These are phyloP conservation scores for Kryptopterus vitreolus DNA, from an alignment of 2,797 vertebrate species.

Conservation along the genomic window DNA sequence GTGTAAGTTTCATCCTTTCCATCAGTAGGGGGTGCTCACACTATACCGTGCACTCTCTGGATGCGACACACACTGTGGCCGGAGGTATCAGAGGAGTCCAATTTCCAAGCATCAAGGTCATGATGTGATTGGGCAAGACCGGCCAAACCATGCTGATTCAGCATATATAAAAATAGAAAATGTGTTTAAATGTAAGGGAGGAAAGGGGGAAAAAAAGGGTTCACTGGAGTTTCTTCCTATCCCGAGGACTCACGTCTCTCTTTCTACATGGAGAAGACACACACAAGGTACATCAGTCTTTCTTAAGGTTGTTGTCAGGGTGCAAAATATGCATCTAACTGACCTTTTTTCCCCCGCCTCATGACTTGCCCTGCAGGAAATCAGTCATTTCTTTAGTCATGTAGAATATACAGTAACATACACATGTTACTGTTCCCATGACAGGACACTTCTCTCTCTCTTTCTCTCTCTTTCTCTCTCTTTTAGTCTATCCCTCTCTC, in stretches of 20 bases:
- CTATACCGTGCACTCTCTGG: slow-evolving; percentile 14
- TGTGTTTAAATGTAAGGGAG: neutral
- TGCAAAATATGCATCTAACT: neutral
- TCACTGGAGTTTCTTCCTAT: neutral
- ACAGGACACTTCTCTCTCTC: neutral
- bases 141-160: slow-evolving; percentile 16
- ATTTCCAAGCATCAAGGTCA: slow-evolving; percentile 44
- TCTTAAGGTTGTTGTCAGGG: neutral
- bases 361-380: slow-evolving; percentile 66
- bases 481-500: slow-evolving; percentile 12
- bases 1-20: neutral
- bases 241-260: neutral
- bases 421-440: slow-evolving; percentile 23
- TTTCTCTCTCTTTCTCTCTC: neutral
- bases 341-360: slow-evolving; percentile 58
- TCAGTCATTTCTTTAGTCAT: slow-evolving; percentile 20
- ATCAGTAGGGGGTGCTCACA: slow-evolving; percentile 44
- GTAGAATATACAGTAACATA: slow-evolving; percentile 4
- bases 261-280: neutral
- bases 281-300: neutral
- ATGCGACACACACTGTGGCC: slow-evolving; percentile 15
- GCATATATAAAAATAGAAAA: slow-evolving; percentile 20
- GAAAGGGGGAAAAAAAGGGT: neutral
- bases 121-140: slow-evolving; percentile 31
- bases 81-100: slow-evolving; percentile 8